These are phyloP conservation scores for Rutilus rutilus DNA, from an alignment of 2,113 vertebrate species.

Conservation along the genomic window DNA sequence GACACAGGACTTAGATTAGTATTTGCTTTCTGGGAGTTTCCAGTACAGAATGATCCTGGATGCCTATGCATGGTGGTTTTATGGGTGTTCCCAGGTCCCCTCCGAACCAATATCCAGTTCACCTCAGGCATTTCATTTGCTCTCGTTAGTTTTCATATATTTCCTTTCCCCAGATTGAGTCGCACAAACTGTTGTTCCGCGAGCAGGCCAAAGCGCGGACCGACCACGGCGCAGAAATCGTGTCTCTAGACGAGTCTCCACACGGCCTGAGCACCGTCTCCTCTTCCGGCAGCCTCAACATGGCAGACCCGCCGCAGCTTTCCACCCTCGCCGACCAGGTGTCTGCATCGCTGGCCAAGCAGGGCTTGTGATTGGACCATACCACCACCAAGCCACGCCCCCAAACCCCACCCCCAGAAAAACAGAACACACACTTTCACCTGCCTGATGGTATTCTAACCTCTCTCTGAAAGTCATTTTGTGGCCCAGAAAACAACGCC, in stretches of 20 bases:
- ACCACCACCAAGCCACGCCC: not conserved
- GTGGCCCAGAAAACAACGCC: conserved; percentile 18
- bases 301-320: conserved; percentile 94
- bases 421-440: conserved; percentile 23
- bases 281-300: conserved; percentile 95
- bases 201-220: conserved; percentile 97
- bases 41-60: not conserved
- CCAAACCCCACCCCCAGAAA: not conserved
- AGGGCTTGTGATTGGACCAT: conserved; percentile 91
- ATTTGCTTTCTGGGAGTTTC: not conserved
- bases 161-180: conserved; percentile 83
- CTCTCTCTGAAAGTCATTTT: conserved; percentile 54
- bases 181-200: conserved; percentile 94
- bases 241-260: conserved; percentile 91
- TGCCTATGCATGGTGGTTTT: not conserved
- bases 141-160: not conserved
- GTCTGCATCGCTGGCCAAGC: conserved; percentile 95
- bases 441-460: conserved; percentile 48
- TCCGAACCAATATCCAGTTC: not conserved
- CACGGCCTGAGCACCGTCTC: conserved; percentile 96
- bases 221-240: conserved; percentile 96
- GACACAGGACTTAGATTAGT: not conserved
- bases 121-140: not conserved
- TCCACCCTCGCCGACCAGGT: conserved; percentile 96
- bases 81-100: not conserved